Conservation (phyloP, 2,113 vertebrate species). For the Eudyptes chrysolophus region DNA sequence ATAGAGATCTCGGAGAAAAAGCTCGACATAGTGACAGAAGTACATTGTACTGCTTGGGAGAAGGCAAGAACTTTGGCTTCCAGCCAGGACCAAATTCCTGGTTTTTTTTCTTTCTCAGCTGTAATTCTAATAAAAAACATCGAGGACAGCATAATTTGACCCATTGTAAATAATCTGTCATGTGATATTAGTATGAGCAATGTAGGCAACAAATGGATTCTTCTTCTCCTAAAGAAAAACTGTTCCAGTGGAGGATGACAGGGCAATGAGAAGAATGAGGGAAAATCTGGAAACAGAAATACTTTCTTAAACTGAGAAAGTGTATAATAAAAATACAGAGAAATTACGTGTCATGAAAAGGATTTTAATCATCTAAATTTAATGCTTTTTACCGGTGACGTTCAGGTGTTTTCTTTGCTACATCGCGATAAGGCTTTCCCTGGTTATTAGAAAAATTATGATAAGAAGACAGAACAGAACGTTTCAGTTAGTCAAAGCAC, state of each 20-base stretch:
- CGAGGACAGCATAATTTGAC: not conserved
- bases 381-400: not conserved
- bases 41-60: not conserved
- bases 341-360: not conserved
- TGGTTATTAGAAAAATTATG: not conserved
- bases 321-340: not conserved
- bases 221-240: not conserved
- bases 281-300: not conserved
- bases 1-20: not conserved
- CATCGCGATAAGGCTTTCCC: not conserved
- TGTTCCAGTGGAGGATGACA: not conserved
- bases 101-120: not conserved
- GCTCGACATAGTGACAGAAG: not conserved
- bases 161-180: not conserved
- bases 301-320: not conserved
- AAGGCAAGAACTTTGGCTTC: not conserved
- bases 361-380: not conserved
- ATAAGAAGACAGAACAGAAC: not conserved
- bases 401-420: not conserved
- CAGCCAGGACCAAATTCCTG: not conserved
- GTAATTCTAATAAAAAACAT: not conserved
- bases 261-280: not conserved
- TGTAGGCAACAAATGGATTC: not conserved
- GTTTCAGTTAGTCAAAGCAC: not conserved
- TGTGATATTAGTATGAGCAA: not conserved